These are phyloP conservation scores for Epizoanthus fatuus DNA, from an alignment of 92 coral and sea anemone genomes.

Conservation along the genomic window DNA sequence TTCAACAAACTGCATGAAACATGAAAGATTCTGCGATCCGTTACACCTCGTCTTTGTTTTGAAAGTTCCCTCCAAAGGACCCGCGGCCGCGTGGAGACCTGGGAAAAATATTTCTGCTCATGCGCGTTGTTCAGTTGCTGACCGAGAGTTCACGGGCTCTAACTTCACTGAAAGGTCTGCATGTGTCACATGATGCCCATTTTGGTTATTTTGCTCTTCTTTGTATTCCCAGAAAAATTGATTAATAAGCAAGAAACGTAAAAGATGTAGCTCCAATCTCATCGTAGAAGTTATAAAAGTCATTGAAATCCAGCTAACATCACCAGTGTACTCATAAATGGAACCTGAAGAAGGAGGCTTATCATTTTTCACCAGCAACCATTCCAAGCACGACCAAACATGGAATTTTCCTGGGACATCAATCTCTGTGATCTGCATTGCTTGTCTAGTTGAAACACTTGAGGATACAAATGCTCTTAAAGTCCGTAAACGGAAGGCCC, in stretches of 20 bases:
- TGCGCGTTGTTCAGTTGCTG: conserved; percentile 46
- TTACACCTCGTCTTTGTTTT: conserved; percentile 43
- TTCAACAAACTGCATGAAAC: not conserved
- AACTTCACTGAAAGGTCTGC: conserved; percentile 37
- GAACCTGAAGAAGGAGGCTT: conserved; percentile 61
- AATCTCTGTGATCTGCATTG: conserved; percentile 82
- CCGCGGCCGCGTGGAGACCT: conserved; percentile 21
- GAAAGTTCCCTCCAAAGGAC: conserved; percentile 77
- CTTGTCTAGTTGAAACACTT: conserved; percentile 93
- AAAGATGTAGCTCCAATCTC: not conserved
- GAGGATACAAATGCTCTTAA: conserved; percentile 72
- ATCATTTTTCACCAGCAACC: conserved; percentile 87
- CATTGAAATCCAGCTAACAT: not conserved
- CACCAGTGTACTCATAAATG: not conserved
- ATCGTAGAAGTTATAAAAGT: not conserved
- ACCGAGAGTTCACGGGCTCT: conserved; percentile 62
- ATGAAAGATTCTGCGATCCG: not conserved
- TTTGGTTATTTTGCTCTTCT: not conserved
- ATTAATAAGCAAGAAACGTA: not conserved
- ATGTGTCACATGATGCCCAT: not conserved
- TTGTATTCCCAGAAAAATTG: not conserved
- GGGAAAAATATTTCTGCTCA: conserved; percentile 49
- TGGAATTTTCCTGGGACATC: conserved; percentile 84
- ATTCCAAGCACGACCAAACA: conserved; percentile 79
- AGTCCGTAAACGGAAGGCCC: conserved; percentile 83